Percentiles rank a stretch among this genome's conserved stretches.
Conservation (phyloP, 2,888 invertebrate species). For the Mimumesa dahlbomi region DNA sequence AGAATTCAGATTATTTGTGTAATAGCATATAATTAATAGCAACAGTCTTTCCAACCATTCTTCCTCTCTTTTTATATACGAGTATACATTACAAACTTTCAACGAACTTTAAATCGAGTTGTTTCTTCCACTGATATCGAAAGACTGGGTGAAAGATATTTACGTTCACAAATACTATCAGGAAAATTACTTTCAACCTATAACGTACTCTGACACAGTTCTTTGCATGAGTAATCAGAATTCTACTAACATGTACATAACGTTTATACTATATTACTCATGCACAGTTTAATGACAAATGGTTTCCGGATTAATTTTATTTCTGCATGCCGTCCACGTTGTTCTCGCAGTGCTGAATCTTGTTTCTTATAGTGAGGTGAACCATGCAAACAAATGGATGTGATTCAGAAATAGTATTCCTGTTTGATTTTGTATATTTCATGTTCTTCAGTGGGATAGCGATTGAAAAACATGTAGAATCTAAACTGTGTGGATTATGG, state of each 20-base stretch:
- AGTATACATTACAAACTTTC: neutral
- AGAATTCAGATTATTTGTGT: slow-evolving; percentile 24
- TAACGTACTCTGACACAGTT: no score
- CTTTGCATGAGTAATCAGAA: slow-evolving; percentile 23
- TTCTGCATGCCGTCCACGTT: neutral
- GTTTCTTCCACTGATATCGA: slow-evolving; percentile 4
- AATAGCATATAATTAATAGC: neutral
- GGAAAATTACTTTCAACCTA: no score
- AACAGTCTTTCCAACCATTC: neutral
- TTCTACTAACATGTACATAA: slow-evolving; percentile 38
- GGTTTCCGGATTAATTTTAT: slow-evolving; percentile 21
- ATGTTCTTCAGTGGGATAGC: slow-evolving; percentile 7
- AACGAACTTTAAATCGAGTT: neutral
- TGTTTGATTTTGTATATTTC: slow-evolving; percentile 5
- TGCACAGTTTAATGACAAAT: slow-evolving; percentile 21
- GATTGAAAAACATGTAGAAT: neutral
- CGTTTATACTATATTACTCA: slow-evolving; percentile 41
- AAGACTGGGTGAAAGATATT: neutral
- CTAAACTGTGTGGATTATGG: neutral
- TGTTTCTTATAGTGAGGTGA: neutral
- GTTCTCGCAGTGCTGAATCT: neutral
- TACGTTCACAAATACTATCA: no score
- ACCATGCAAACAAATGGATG: neutral
- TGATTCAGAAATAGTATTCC: neutral
- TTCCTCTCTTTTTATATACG: neutral